These are phyloP conservation scores for Oscheius sp. DNA, from an alignment of 2,888 invertebrate species.

Conservation along the genomic window DNA sequence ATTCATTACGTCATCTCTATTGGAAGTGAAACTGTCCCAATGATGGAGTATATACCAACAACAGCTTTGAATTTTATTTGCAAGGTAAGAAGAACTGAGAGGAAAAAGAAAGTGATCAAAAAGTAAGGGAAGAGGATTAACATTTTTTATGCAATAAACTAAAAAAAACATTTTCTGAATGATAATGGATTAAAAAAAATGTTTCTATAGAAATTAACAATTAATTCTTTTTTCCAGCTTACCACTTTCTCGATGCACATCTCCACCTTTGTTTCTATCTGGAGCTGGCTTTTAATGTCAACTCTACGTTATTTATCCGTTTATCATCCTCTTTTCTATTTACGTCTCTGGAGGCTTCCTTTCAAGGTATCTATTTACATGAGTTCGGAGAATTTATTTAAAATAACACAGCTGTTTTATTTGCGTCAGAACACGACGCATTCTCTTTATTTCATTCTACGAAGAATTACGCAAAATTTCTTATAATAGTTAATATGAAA, in stretches of 20 bases:
- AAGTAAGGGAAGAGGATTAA: neutral
- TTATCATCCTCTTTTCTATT: slow-evolving; percentile 54
- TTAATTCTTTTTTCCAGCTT: too few species aligned
- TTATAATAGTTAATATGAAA: too few species aligned
- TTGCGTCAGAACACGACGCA: too few species aligned
- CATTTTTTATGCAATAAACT: too few species aligned
- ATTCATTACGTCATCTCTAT: slow-evolving; percentile 43
- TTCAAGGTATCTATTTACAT: too few species aligned
- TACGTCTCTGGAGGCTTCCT: slow-evolving; percentile 51
- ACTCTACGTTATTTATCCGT: slow-evolving; percentile 49
- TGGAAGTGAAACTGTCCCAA: slow-evolving; percentile 20
- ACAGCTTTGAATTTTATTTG: slow-evolving; percentile 33
- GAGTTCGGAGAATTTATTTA: too few species aligned
- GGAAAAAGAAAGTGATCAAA: neutral
- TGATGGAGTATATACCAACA: slow-evolving; percentile 26
- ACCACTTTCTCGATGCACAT: slow-evolving; percentile 48
- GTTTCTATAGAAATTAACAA: too few species aligned
- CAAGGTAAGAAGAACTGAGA: slow-evolving; percentile 34
- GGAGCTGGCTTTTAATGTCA: slow-evolving; percentile 54
- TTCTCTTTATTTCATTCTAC: too few species aligned
- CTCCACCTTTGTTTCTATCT: slow-evolving; percentile 45
- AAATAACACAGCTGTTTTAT: too few species aligned
- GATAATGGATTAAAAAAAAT: too few species aligned
- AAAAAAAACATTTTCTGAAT: too few species aligned
- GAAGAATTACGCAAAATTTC: too few species aligned